A percentile compares a stretch with the other conserved stretches of the same genome.
Conservation (phyloP, 1,140 invertebrate species). For the Telenomus remus region DNA sequence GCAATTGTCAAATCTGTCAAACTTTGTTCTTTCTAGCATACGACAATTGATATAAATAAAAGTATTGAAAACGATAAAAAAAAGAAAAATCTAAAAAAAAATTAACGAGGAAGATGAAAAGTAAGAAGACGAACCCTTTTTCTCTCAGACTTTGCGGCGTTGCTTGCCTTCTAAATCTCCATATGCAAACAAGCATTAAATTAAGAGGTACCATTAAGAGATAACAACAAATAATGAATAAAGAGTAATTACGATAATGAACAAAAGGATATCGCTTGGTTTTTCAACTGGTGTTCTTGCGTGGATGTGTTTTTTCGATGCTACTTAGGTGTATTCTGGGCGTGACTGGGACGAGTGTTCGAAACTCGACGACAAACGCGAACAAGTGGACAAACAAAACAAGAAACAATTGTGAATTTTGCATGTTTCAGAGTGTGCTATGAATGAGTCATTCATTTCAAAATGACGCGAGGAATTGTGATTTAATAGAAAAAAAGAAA, state of each 20-base stretch:
- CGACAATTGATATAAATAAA: background rate
- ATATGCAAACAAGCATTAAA: slow-evolving; percentile 62
- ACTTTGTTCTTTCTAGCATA: no score
- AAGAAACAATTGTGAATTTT: slow-evolving; percentile 26
- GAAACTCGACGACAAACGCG: slow-evolving; percentile 52
- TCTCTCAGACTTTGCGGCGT: slow-evolving; percentile 1
- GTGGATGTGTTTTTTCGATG: slow-evolving; percentile 54
- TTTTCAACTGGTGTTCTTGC: slow-evolving; percentile 68
- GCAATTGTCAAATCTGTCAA: background rate
- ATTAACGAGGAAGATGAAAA: no score
- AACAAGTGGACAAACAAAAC: slow-evolving; percentile 21
- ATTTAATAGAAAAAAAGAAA: slow-evolving; percentile 24
- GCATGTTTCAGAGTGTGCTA: slow-evolving; percentile 26
- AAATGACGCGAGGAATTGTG: slow-evolving; percentile 14
- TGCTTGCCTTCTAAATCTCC: slow-evolving; percentile 39
- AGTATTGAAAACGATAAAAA: no score
- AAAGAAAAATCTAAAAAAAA: no score
- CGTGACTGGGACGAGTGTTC: slow-evolving; percentile 35
- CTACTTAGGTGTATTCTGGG: slow-evolving; percentile 48
- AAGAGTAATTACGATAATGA: slow-evolving; percentile 67
- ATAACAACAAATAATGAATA: slow-evolving; percentile 72
- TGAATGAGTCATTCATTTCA: slow-evolving; percentile 21
- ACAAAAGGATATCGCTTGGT: slow-evolving; percentile 75
- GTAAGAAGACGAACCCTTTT: no score
- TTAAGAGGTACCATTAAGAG: slow-evolving; percentile 71